phyloP scores from a whole-genome alignment of 2,797 vertebrate species.

The Anabacerthia variegaticeps region DNA sequence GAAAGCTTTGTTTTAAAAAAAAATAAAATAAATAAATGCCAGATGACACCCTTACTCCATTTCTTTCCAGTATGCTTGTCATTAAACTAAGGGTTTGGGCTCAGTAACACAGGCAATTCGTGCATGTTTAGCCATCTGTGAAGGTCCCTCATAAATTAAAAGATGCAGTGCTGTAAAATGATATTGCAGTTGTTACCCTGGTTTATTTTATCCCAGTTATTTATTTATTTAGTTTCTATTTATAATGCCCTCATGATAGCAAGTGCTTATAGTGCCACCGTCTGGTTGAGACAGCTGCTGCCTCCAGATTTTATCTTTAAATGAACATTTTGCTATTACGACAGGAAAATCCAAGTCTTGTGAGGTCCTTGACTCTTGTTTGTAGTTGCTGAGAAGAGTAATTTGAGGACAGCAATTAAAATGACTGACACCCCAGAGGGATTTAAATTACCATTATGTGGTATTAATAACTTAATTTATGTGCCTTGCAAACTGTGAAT shows the following conservation, averaged over 20 bases:
- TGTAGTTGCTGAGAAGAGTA: neutral
- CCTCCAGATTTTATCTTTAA: neutral
- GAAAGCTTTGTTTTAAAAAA: neutral
- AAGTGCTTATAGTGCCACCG: constrained; percentile 75
- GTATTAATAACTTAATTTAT: neutral
- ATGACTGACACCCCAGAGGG: neutral
- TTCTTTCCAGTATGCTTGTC: neutral
- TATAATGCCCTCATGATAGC: neutral
- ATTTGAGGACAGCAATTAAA: neutral
- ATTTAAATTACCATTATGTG: neutral
- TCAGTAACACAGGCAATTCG: neutral
- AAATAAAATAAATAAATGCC: neutral
- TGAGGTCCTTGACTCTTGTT: neutral
- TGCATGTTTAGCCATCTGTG: neutral
- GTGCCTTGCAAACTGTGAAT: neutral
- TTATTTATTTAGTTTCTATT: neutral
- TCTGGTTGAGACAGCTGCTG: constrained; percentile 52
- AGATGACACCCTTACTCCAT: neutral
- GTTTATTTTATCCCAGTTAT: neutral
- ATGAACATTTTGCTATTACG: neutral
- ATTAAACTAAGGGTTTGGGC: neutral
- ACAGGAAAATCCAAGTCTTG: neutral
- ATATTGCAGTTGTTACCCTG: neutral
- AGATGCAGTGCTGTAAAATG: neutral
- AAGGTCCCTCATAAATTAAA: constrained; percentile 3